Base-by-base conservation (phyloP, 2,113 vertebrate genomes). In the Synodontis membranacea region DNA sequence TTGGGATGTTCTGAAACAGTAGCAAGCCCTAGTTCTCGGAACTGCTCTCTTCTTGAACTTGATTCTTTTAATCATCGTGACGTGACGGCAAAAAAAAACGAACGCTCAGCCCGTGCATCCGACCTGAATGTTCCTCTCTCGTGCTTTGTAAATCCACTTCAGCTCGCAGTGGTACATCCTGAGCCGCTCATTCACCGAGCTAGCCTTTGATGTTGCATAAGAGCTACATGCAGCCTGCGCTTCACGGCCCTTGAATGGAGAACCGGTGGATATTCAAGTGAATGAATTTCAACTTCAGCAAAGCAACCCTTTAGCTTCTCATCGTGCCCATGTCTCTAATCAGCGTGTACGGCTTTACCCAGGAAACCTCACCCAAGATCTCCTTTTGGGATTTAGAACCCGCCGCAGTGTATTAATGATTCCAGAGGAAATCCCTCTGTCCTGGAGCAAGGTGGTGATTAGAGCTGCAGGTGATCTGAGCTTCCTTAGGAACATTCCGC, bases 61-160 rank as follows among this genome's bases (percentile, higher is more conserved):
- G 60, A 28, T 85, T 85, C 21, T 58, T 85, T 48, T 78, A 7
- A 15, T 34, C 56, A 31, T 44, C 0, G 7, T 78, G 28, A 50
- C 19, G 74, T 31, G 4, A 78, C 2, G 39, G 68, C 50, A 44
- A 52, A 42, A 31, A 64, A 17, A n/a, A 50, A 48, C 64, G 37
- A 44, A 42, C 7, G 19, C 39, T 78, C 25, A 0, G 7, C 31
- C 48, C 75, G 5, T 85, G n/a, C 7, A 11, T 15, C 60, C 3
- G 52, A 66, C 44, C 37, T 64, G 48, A 21, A 31, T 48, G 39
- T 62, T 80, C 50, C 9, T 52, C 14, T 62, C 31, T 42, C 28
- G n/a, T 64, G 10, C 21, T 44, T 15, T 56, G 62, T 72, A 56
- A 81, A 72, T 86, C 80, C 85, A 81, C 60, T 88, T 75, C 23